A percentile compares a stretch with the other conserved stretches of the same genome.
phyloP scores from a whole-genome alignment of 1,140 invertebrate genomes.

The Melanaphis sacchari region DNA sequence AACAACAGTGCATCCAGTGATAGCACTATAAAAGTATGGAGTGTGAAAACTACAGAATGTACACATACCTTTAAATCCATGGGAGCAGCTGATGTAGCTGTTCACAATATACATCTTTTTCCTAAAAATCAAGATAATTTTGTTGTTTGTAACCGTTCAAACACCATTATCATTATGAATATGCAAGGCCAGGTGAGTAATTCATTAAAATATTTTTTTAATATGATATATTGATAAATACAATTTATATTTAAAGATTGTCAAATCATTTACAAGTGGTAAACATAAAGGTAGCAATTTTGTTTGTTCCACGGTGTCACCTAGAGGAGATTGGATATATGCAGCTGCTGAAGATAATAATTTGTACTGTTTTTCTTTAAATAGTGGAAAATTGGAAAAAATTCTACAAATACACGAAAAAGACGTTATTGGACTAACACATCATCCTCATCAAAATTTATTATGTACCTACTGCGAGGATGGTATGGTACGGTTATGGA shows the following conservation, averaged over 20 bases:
- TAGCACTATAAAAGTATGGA: slow-evolving; percentile 98
- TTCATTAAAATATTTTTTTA: slow-evolving; percentile 17
- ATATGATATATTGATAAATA: neutral
- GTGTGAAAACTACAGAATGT: slow-evolving; percentile 95
- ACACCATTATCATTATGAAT: slow-evolving; percentile 98
- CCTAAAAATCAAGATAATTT: slow-evolving; percentile 98
- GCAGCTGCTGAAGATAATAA: slow-evolving; percentile 97
- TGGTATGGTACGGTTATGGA: slow-evolving; percentile 95
- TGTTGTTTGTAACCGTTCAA: slow-evolving; percentile 97
- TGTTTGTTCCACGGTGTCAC: slow-evolving; percentile 88
- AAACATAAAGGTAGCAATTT: slow-evolving; percentile 98
- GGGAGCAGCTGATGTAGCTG: slow-evolving; percentile 88
- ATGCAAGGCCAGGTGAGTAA: slow-evolving; percentile 88
- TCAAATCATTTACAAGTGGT: slow-evolving; percentile 95
- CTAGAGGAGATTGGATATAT: slow-evolving; percentile 97
- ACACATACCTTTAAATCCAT: slow-evolving; percentile 92
- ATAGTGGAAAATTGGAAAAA: slow-evolving; percentile 96
- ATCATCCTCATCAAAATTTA: slow-evolving; percentile 99
- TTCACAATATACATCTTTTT: slow-evolving; percentile 89
- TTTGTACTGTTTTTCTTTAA: slow-evolving; percentile 95
- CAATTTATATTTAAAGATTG: slow-evolving; percentile 73
- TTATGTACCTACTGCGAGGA: slow-evolving; percentile 97
- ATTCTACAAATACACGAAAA: slow-evolving; percentile 97
- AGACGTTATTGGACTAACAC: slow-evolving; percentile 94
- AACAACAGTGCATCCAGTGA: slow-evolving; percentile 89